These are phyloP conservation scores for Himalopsyche japonica DNA, from an alignment of 2,888 invertebrate genomes.

Conservation along the genomic window DNA sequence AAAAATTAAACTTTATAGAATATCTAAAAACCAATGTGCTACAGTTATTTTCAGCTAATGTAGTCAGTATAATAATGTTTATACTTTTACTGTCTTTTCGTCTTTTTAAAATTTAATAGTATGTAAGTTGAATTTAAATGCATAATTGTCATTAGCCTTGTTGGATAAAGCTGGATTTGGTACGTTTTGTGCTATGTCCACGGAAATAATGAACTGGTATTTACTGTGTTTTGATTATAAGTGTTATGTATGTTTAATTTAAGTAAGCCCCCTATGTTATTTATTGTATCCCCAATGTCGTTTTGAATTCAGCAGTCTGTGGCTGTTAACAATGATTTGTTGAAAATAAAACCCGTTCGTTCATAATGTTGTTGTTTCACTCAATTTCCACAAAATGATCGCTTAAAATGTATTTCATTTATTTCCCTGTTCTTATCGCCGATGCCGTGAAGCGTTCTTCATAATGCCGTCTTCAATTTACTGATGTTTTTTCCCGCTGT, in stretches of 20 bases:
- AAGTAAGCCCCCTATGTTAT: conserved; percentile 14
- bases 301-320: conserved; percentile 26
- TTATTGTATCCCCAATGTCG: conserved; percentile 30
- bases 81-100: background rate
- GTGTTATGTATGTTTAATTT: conserved; percentile 3
- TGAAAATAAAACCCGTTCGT: conserved; percentile 38
- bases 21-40: too few species aligned
- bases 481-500: too few species aligned
- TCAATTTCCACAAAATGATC: background rate
- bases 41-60: too few species aligned
- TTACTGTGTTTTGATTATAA: conserved; percentile 2
- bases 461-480: background rate
- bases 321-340: conserved; percentile 34
- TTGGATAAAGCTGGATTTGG: background rate
- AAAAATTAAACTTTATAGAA: too few species aligned
- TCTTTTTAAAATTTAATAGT: background rate
- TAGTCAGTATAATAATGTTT: too few species aligned
- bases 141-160: background rate
- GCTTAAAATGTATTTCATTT: background rate
- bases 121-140: background rate
- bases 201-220: background rate
- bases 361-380: conserved; percentile 29
- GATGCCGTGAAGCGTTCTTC: background rate
- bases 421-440: background rate
- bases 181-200: background rate